These are phyloP conservation scores for Volucella bombylans DNA, from an alignment of 2,888 invertebrate genomes.

Conservation along the genomic window DNA sequence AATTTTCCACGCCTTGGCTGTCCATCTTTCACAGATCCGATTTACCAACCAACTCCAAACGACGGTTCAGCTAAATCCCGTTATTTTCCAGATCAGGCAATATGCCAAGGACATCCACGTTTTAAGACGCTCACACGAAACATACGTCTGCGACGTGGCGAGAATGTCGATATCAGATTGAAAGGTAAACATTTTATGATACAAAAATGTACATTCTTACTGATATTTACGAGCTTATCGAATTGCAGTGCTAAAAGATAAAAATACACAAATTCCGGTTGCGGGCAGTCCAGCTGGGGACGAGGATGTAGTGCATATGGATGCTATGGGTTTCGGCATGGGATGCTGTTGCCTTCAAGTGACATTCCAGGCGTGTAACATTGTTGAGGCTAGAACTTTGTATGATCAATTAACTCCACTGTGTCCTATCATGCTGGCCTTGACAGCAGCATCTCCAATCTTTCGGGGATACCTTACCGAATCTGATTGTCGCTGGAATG, in stretches of 20 bases:
- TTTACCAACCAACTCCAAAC: constrained; percentile 85
- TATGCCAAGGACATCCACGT: constrained; percentile 97
- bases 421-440: constrained; percentile 97
- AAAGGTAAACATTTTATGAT: constrained; percentile 86
- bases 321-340: constrained; percentile 99
- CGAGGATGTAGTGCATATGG: constrained; percentile 97
- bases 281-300: constrained; percentile 90
- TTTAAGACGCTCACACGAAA: constrained; percentile 96
- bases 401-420: constrained; percentile 98
- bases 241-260: constrained; percentile 91
- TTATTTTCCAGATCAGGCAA: constrained; percentile 97
- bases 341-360: constrained; percentile 98
- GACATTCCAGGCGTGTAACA: constrained; percentile 96
- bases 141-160: constrained; percentile 94
- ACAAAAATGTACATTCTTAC: no score
- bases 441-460: constrained; percentile 97
- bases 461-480: constrained; percentile 97
- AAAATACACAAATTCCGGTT: constrained; percentile 92
- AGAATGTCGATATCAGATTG: constrained; percentile 97
- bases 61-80: constrained; percentile 91
- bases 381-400: constrained; percentile 95
- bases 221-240: no score
- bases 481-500: constrained; percentile 98
- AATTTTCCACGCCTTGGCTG: constrained; percentile 97
- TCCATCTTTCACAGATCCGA: constrained; percentile 93